These are phyloP conservation scores for Scolopax mira DNA, from an alignment of 2,113 vertebrate species.

Conservation along the genomic window DNA sequence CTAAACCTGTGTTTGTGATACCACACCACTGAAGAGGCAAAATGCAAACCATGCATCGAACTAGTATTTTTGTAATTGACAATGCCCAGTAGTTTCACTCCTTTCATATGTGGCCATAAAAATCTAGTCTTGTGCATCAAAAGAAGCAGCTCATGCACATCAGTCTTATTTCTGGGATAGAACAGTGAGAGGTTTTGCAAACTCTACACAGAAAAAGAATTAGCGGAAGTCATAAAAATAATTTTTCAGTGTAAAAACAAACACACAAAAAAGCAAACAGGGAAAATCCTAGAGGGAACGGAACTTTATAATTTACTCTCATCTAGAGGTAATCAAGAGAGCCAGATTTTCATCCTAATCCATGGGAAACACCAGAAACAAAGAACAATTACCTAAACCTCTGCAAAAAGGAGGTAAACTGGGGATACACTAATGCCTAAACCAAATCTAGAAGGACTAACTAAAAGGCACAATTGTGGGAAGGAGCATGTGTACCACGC, in stretches of 20 bases:
- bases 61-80: conserved; percentile 11
- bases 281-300: background rate
- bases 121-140: background rate
- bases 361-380: background rate
- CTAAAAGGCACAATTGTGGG: background rate
- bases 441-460: background rate
- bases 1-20: background rate
- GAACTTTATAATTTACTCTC: background rate
- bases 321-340: background rate
- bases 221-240: background rate
- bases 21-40: background rate
- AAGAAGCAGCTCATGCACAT: background rate
- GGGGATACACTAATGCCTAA: background rate
- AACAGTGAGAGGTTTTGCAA: background rate
- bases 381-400: background rate
- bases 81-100: background rate
- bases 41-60: conserved; percentile 30
- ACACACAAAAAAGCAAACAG: background rate
- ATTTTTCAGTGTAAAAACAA: background rate
- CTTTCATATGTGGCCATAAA: background rate
- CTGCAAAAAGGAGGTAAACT: background rate
- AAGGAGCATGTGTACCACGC: background rate
- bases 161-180: background rate
- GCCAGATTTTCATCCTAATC: background rate
- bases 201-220: background rate